A percentile compares a stretch with the other conserved stretches of the same genome.
Conservation (phyloP, 1,140 invertebrate genomes). For the Drosophila pectinifera region DNA sequence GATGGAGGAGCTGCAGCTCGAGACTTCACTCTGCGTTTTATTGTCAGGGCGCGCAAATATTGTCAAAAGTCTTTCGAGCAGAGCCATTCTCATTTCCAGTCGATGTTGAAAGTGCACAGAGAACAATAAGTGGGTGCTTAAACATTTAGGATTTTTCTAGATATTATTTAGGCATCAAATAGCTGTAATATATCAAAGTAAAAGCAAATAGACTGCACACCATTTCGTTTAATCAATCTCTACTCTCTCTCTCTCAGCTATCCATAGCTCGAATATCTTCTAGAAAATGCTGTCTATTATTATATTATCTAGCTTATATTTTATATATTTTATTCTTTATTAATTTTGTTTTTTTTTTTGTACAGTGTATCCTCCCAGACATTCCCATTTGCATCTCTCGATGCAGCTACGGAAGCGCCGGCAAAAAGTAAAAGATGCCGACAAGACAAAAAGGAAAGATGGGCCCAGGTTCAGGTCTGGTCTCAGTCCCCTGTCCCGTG, state of each 20-base stretch:
- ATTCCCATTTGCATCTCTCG: conserved; percentile 71
- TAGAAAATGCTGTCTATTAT: no score
- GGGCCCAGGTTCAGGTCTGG: conserved; percentile 48
- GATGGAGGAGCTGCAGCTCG: conserved; percentile 30
- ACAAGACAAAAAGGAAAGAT: conserved; percentile 37
- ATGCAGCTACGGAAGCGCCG: conserved; percentile 77
- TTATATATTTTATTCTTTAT: background rate
- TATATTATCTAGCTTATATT: no score
- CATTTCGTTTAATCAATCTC: no score
- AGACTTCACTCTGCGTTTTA: conserved; percentile 79
- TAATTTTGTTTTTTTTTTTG: background rate
- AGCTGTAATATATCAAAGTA: no score
- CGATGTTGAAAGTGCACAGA: background rate
- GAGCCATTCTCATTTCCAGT: conserved; percentile 19
- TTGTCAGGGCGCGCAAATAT: conserved; percentile 81
- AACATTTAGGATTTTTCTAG: background rate
- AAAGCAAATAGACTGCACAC: no score
- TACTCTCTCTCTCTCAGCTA: no score
- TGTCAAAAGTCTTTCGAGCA: conserved; percentile 75
- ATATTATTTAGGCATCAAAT: background rate
- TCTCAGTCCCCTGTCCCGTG: conserved; percentile 9
- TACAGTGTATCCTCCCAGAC: background rate
- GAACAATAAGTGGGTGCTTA: background rate
- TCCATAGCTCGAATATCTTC: no score
- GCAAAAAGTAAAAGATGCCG: conserved; percentile 75